Base-by-base conservation (phyloP, 1,140 invertebrate species). In the Anoplophora glabripennis region DNA sequence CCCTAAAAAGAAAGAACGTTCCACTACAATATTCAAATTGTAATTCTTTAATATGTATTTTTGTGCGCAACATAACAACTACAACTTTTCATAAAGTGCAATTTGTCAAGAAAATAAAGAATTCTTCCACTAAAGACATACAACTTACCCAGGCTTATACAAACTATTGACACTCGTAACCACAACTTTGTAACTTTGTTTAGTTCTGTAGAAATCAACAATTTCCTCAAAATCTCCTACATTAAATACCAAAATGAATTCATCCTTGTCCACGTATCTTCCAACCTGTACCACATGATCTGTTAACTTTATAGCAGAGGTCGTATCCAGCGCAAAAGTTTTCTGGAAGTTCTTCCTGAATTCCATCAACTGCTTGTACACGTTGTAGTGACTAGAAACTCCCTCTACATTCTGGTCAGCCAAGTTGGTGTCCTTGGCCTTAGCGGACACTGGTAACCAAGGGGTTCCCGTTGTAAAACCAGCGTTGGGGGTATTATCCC, bases 401-500 rank as follows among this genome's bases (percentile, higher is more conserved):
- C 35, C 48, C 17, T 17, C 12, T 18, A 21, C 28, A 34, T 49
- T 57, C 52, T 74, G 62, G 1, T 14, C 12, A 10, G 46, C 69
- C 53, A 78, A 59, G 66, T 90, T 89, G 3, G 86, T 64, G 4
- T 67, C 67, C 49, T 59, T 63, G 54, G 86, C 88, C 64, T 87
- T 81, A 0, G 67, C 37, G 40, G 82, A 79, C 1, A 89, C 78
- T 0, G 87, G 87, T 28, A 89, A 57, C 87, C 88, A 89, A 0
- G 87, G 46, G 34, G 54, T 38, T 11, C 61, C 49, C 28, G 67
- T 65, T 52, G 54, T 53, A 45, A 81, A 79, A 33, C 82, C 87
- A 14, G 83, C 85, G 46, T 83, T 81, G 1, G 59, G 63, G 0
- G 76, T 69, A 59, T 80, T 77, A 65, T 86, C 80, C 89, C 89